Evolutionary conservation across 1,140 invertebrate genomes (phyloP).

Genomic region (Ips typographus): DNA sequence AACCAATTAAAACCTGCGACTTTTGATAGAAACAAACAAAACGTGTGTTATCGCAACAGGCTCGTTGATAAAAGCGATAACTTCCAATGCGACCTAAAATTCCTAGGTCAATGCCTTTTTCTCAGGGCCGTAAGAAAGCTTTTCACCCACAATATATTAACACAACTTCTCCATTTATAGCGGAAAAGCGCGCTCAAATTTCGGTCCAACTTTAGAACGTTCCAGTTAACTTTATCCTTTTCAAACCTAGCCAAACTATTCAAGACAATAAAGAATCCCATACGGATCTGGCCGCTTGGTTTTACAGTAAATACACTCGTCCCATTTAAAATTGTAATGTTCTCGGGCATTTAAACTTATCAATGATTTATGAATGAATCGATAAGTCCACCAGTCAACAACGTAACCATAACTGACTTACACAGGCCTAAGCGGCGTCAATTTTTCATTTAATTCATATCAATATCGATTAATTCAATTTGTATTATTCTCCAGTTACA

Average conservation of each 20-base stretch:
- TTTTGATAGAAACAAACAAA: slow-evolving; percentile 32
- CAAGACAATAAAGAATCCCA: not conserved
- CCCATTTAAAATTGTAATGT: slow-evolving; percentile 19
- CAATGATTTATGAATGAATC: slow-evolving; percentile 26
- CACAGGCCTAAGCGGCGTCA: not conserved
- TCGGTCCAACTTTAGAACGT: no score
- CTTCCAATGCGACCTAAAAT: slow-evolving; percentile 32
- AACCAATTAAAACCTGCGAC: slow-evolving; percentile 17
- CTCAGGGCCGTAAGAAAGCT: slow-evolving; percentile 7
- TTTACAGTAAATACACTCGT: slow-evolving; percentile 12
- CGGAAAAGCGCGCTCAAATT: not conserved
- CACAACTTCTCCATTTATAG: not conserved
- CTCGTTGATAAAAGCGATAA: slow-evolving; percentile 23
- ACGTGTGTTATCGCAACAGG: slow-evolving; percentile 30
- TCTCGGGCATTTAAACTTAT: slow-evolving; percentile 22
- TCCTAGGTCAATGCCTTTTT: slow-evolving; percentile 36
- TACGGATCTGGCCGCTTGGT: slow-evolving; percentile 8
- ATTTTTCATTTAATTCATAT: not conserved
- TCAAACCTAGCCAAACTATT: not conserved
- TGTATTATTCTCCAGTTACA: no score
- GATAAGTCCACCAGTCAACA: slow-evolving; percentile 14
- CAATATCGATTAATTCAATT: no score
- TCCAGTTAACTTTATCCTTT: not conserved
- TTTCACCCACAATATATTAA: not conserved
- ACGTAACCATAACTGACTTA: slow-evolving; percentile 8